These are phyloP conservation scores for Chrosomus eos DNA, from an alignment of 2,797 vertebrate species.

Conservation along the genomic window DNA sequence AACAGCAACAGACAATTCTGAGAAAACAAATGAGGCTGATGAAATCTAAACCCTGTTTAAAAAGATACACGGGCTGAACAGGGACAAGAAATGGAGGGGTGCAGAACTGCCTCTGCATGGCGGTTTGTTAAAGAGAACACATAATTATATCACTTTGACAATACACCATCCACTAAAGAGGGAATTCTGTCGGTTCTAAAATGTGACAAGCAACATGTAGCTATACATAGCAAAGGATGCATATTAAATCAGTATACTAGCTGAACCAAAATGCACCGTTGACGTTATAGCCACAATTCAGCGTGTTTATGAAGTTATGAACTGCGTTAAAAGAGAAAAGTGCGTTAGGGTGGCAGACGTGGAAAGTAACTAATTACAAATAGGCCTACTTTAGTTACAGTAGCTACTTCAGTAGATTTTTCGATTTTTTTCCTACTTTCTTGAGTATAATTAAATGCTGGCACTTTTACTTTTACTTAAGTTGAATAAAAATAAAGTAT, in stretches of 20 bases:
- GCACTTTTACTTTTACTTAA: too few species aligned
- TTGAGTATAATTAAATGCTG: too few species aligned
- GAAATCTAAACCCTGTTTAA: conserved; percentile 21
- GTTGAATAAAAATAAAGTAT: too few species aligned
- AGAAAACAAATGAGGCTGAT: conserved; percentile 25
- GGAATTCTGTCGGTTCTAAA: conserved; percentile 26
- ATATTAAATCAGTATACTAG: conserved; percentile 5
- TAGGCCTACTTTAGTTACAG: too few species aligned
- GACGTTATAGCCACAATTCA: conserved; percentile 10
- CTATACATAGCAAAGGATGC: conserved; percentile 18
- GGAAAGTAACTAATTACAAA: too few species aligned
- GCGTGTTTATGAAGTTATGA: not conserved
- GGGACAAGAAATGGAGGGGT: not conserved
- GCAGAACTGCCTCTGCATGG: conserved; percentile 10
- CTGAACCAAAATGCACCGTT: not conserved
- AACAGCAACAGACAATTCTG: not conserved
- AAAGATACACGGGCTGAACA: not conserved
- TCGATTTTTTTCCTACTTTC: too few species aligned
- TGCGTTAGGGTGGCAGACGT: not conserved
- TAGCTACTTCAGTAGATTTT: too few species aligned
- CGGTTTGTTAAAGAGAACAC: conserved; percentile 30
- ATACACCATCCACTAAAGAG: conserved; percentile 24
- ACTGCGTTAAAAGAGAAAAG: not conserved
- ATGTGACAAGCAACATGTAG: conserved; percentile 8
- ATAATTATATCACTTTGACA: conserved; percentile 33